Evolutionary conservation across 2,797 vertebrate species (phyloP).

Genomic region (Distichodus sexfasciatus): DNA sequence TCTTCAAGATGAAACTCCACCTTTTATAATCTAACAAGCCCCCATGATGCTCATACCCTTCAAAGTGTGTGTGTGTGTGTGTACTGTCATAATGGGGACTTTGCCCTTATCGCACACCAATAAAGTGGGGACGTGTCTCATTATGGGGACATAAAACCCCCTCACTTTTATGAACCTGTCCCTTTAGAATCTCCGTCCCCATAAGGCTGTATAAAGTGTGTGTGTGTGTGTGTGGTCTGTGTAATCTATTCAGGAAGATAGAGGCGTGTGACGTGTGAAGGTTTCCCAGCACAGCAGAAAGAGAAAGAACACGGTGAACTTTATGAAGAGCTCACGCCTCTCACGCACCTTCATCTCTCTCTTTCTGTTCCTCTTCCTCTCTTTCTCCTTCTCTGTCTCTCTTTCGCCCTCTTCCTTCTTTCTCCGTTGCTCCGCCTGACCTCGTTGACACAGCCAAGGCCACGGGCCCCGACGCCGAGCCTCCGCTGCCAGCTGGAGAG

Average conservation of each 20-base stretch:
- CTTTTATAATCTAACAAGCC: no score
- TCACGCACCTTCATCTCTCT: background rate
- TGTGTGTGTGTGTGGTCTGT: background rate
- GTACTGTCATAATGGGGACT: no score
- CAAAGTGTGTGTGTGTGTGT: no score
- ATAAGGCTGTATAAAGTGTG: no score
- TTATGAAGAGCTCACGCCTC: background rate
- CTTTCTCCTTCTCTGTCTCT: background rate
- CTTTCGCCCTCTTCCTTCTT: background rate
- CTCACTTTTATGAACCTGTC: no score
- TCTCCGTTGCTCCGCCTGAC: slow-evolving; percentile 27
- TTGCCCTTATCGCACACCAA: no score
- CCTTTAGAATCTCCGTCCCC: no score
- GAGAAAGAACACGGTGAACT: slow-evolving; percentile 41
- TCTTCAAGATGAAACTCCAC: no score
- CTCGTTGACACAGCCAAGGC: slow-evolving; percentile 36
- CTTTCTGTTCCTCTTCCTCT: background rate
- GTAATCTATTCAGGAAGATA: slow-evolving; percentile 46
- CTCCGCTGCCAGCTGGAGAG: slow-evolving; percentile 45
- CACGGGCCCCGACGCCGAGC: slow-evolving; percentile 31
- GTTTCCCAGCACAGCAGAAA: slow-evolving; percentile 48
- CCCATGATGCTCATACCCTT: no score
- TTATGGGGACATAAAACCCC: background rate
- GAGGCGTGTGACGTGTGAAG: slow-evolving; percentile 29
- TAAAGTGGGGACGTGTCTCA: no score